Evolutionary conservation across 2,888 invertebrate species (phyloP), one percentile per base, ranked within the genome.

Genomic region (Fragum sueziense): DNA sequence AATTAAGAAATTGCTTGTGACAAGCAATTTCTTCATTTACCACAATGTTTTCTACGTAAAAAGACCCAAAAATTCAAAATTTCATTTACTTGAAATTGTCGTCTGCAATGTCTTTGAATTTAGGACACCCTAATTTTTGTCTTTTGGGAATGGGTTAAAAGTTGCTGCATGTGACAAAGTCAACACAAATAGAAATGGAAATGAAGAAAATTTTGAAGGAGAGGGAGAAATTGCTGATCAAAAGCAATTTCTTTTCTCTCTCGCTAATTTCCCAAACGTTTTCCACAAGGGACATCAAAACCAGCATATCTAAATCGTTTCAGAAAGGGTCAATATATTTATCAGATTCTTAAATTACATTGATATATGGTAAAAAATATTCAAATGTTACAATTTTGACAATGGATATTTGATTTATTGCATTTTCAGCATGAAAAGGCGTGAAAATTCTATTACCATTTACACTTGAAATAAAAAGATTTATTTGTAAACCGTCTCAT

Each of bases 1-100:
- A n/a, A n/a, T n/a, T n/a, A n/a, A n/a, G n/a, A n/a, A n/a, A n/a
- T n/a, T n/a, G n/a, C n/a, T 47, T 2, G 22, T 54, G 1, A 54
- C 54, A 2, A 54, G 54, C 54, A 61, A 29, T 61, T 27, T 61
- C 61, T 61, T 29, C 61, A 29, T 61, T 61, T 29, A 14, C 2
- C 14, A 29, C 61, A 61, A 29, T 61, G 61, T 27, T 61, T 61
- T 61, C 61, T 29, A 61, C 52, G 11, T n/a, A 11, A n/a, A 52
- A 52, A n/a, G 52, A 11, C 20, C 4, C 7, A 52, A 52, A 52
- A 52, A n/a, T n/a, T n/a, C n/a, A n/a, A n/a, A n/a, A n/a, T n/a
- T n/a, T n/a, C n/a, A n/a, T n/a, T n/a, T n/a, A n/a, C n/a, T n/a
- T n/a, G n/a, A n/a, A n/a, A n/a, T n/a, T n/a, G n/a, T n/a, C n/a